Conservation (phyloP, 2,113 vertebrate genomes). For the Galemys pyrenaicus region DNA sequence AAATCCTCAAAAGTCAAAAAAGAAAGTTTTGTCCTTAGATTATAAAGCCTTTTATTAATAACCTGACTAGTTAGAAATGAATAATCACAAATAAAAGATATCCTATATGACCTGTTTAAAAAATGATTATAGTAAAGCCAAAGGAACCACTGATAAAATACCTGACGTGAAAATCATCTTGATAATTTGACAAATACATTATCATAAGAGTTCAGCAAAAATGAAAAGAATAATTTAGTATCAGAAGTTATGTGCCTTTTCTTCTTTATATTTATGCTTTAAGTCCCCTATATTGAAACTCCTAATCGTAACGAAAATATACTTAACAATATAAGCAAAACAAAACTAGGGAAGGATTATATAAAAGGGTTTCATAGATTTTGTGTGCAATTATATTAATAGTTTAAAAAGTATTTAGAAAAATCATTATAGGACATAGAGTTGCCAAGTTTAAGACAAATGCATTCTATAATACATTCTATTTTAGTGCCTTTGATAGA, state of each 20-base stretch:
- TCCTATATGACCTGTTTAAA: neutral
- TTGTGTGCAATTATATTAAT: neutral
- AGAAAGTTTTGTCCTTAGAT: neutral
- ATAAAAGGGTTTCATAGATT: neutral
- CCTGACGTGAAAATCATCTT: neutral
- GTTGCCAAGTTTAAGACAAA: neutral
- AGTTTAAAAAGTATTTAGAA: neutral
- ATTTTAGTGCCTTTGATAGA: neutral
- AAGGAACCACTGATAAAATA: neutral
- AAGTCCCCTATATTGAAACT: neutral
- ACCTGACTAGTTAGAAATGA: neutral
- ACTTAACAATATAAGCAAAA: constrained; percentile 1
- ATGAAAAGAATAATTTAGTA: neutral
- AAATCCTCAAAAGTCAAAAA: neutral
- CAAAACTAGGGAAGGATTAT: neutral
- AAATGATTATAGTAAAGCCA: neutral
- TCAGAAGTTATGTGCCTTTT: neutral
- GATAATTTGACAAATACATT: neutral
- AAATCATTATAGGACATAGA: neutral
- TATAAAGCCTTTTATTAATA: constrained; percentile 2
- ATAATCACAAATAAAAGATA: constrained; percentile 13
- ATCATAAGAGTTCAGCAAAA: neutral
- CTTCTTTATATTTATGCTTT: neutral
- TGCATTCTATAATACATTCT: neutral
- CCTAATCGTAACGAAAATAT: neutral